Evolutionary conservation across 2,888 invertebrate species (phyloP), one percentile per base, ranked within the genome.

Genomic region (Crepidodera aurea): DNA sequence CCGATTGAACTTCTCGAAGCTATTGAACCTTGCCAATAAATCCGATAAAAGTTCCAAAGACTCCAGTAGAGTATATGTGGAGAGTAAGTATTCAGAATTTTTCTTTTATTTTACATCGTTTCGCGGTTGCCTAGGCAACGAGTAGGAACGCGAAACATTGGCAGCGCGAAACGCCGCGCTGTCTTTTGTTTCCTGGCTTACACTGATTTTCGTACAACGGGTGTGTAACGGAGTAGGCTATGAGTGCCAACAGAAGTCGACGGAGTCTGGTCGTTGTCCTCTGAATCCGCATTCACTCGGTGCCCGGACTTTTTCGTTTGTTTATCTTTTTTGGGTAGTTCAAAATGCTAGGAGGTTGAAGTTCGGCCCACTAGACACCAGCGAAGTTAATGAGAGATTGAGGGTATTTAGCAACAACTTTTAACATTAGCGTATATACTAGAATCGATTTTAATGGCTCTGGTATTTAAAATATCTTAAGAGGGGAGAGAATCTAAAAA

Each of bases 201-300:
- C 42, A 54, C 54, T 54, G 54, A 54, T 54, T 54, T 54, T 42
- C 54, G 54, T 42, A 42, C 6, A 27, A 29, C 54, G 51, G 19
- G 54, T 7, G 25, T 42, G 27, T 54, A 27, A 29, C 54, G 42
- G 42, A 54, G 54, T 54, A 54, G 40, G 54, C 29, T 16, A 54
- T 13, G 39, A 40, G 53, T 53, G 40, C 18, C 39, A 34, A 27
- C 18, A 15, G 1, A n/a, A 27, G 54, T 27, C 16, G 42, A 40
- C 12, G 40, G 40, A 40, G 18, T 39, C 39, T 54, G 54, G 54
- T 54, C 54, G 54, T 54, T 54, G 54, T 54, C 54, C 54, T 54
- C 42, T 29, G 29, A 54, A 13, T 54, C 40, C 40, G 42, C 15
- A 42, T 40, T 40, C 40, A 40, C 10, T 29, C 42, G 40, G 27